Percentiles rank a stretch among this genome's conserved stretches.
Conservation (phyloP, 1,140 invertebrate species). For the Bombus balteatus region DNA sequence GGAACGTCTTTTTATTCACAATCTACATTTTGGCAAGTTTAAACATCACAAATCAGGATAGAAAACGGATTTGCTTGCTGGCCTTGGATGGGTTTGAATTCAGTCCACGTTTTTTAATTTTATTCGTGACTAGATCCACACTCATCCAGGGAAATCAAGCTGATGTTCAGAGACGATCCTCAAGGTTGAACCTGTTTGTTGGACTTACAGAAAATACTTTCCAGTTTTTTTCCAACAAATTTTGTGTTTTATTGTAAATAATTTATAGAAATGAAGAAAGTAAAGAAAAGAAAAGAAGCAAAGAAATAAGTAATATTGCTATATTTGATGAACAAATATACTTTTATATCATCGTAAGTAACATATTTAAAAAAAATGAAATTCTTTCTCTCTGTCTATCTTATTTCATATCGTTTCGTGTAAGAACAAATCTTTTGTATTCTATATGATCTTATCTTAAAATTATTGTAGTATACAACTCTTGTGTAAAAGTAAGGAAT, state of each 20-base stretch:
- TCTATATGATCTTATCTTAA: background rate
- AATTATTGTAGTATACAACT: constrained; percentile 1
- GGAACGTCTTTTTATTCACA: background rate
- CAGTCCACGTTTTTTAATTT: constrained; percentile 77
- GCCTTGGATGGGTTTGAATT: constrained; percentile 80
- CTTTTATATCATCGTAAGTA: background rate
- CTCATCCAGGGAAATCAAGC: constrained; percentile 79
- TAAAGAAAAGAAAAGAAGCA: background rate
- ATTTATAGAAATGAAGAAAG: background rate
- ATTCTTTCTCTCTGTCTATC: background rate
- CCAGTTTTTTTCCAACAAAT: background rate
- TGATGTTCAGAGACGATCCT: constrained; percentile 50
- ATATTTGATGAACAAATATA: background rate
- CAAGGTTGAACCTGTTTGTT: background rate
- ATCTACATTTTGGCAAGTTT: background rate
- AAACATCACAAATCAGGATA: background rate
- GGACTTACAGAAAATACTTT: background rate
- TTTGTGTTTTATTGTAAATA: background rate
- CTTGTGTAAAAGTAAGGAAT: constrained; percentile 12
- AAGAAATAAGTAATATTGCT: background rate
- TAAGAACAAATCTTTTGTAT: background rate
- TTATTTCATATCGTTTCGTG: background rate
- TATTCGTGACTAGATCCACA: constrained; percentile 81
- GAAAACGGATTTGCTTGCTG: constrained; percentile 54
- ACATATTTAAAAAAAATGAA: background rate